These are phyloP conservation scores for Drosophila leonis DNA, from an alignment of 2,888 invertebrate genomes.

Conservation along the genomic window DNA sequence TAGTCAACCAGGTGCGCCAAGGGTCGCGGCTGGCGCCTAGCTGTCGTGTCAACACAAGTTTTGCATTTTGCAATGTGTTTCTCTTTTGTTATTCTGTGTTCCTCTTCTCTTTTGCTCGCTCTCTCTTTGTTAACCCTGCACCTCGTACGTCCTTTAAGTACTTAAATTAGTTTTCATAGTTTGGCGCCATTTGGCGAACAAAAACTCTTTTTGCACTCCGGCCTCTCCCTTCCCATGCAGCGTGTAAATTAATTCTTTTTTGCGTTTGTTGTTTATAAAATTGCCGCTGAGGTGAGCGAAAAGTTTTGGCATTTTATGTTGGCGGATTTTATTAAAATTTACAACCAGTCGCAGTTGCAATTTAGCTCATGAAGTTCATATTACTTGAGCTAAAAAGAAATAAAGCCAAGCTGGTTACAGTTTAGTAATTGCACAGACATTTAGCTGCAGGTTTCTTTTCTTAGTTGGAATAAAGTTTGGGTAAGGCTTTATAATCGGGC, in stretches of 20 bases:
- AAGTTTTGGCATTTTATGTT: constrained; percentile 61
- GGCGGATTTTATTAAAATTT: constrained; percentile 68
- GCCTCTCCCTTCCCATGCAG: constrained; percentile 13
- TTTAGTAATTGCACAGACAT: neutral
- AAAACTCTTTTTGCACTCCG: neutral
- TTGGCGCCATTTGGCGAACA: constrained; percentile 52
- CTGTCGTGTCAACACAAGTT: constrained; percentile 75
- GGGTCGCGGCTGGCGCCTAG: constrained; percentile 31
- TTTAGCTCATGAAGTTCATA: constrained; percentile 33
- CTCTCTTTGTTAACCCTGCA: neutral
- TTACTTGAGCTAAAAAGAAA: neutral
- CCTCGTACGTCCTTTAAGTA: constrained; percentile 55
- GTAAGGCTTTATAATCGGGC: no score
- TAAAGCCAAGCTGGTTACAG: neutral
- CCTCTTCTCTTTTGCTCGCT: neutral
- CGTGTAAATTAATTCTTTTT: constrained; percentile 67
- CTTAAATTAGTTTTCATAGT: constrained; percentile 78
- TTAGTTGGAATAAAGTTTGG: neutral
- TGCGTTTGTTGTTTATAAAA: constrained; percentile 55
- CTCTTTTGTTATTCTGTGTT: constrained; percentile 38
- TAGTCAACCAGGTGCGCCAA: constrained; percentile 34
- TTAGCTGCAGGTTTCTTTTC: neutral
- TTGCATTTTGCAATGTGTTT: constrained; percentile 73
- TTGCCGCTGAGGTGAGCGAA: constrained; percentile 64
- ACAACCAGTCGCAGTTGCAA: constrained; percentile 44